phyloP scores from a whole-genome alignment of 2,888 invertebrate species.

The Synanthedon andrenaeformis region DNA sequence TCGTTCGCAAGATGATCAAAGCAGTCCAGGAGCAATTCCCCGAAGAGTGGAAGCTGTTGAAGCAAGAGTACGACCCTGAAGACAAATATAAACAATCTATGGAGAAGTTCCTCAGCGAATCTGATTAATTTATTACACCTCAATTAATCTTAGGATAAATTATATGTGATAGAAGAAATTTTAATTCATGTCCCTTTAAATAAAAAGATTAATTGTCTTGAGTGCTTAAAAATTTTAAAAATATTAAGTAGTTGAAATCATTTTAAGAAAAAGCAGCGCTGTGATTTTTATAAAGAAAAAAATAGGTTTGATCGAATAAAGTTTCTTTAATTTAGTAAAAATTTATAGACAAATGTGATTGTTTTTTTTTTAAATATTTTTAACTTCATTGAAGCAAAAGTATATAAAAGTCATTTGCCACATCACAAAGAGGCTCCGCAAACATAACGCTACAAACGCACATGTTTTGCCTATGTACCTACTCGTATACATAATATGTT shows the following conservation, averaged over 20 bases:
- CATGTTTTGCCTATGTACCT: no score
- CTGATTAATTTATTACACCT: neutral
- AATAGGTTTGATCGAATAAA: neutral
- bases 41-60: slow-evolving; percentile 73
- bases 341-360: neutral
- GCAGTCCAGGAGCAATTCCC: slow-evolving; percentile 74
- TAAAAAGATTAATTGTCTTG: no score
- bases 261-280: neutral
- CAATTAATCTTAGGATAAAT: neutral
- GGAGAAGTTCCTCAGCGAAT: slow-evolving; percentile 41
- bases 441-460: no score
- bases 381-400: no score
- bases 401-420: no score
- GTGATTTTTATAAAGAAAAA: neutral
- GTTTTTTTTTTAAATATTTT: neutral
- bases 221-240: no score
- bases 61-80: slow-evolving; percentile 76
- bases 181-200: no score
- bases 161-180: no score
- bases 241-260: no score
- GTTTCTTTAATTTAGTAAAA: neutral
- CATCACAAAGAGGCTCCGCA: no score
- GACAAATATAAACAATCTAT: slow-evolving; percentile 73
- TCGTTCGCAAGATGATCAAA: slow-evolving; percentile 70
- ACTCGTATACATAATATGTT: no score